Evolutionary conservation across 2,113 vertebrate genomes (phyloP), one percentile per base, ranked within the genome.

Genomic region (Theristicus caerulescens): DNA sequence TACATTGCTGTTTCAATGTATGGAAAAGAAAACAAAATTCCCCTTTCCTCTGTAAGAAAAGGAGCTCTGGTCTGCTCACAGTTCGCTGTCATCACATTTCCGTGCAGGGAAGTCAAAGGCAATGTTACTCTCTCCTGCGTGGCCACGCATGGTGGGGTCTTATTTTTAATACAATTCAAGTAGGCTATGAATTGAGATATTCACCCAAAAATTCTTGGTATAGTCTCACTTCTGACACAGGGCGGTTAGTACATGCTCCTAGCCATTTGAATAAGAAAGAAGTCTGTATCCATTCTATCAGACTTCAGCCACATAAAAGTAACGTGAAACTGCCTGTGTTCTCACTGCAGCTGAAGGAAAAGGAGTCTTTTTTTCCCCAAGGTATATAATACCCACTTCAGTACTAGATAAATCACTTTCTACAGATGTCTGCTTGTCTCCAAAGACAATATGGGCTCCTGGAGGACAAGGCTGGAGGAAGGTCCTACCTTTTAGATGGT

Each of bases 81-180:
- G 38, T 13, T 76, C 3, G 0, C 52, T 81, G 47, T 57, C 34
- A 22, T 38, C 18, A 11, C 25, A 34, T 47, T 86, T 66, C 42
- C 19, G 17, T 9, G 14, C 8, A 71, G 12, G 42, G 8, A 86
- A 57, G 31, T 7, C n/a, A 77, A 86, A 86, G 20, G 13, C 24
- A 76, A 38, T 44, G 29, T 57, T n/a, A 31, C 6, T 44, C 6
- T 47, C 22, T 55, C 21, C 13, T 61, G 31, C 2, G 2, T 27
- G 38, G 26, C 11, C 25, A 59, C 0, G 0, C 13, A 20, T 2
- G 18, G 19, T 29, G 13, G 72, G 17, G 19, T 34, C 20, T 82
- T 71, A 22, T 15, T 59, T 70, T 40, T 62, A n/a, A 17, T 59
- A 42, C 0, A 0, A 27, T 51, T 74, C 40, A 59, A 22, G 12